Evolutionary conservation across 2,113 vertebrate genomes (phyloP).

Genomic region (Myxocyprinus asiaticus): DNA sequence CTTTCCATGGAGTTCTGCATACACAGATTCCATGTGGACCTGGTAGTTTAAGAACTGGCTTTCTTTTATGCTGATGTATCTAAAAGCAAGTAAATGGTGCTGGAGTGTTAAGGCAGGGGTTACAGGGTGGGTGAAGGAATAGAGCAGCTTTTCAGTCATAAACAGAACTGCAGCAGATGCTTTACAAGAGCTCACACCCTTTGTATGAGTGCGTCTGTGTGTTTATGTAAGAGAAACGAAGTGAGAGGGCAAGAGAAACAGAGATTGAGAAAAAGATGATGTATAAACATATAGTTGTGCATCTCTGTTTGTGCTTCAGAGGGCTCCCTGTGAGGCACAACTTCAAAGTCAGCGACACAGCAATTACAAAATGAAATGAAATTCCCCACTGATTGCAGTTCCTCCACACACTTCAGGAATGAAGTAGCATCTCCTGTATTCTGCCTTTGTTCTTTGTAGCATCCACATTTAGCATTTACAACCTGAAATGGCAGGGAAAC

Average conservation of each 20-base stretch:
- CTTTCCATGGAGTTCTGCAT: too few species aligned
- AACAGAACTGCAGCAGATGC: neutral
- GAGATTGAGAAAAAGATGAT: too few species aligned
- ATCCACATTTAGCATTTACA: neutral
- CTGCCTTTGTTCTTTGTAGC: conserved; percentile 25
- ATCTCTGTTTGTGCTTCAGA: neutral
- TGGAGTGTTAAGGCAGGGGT: neutral
- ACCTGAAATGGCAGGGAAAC: neutral
- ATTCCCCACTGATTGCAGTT: conserved; percentile 10
- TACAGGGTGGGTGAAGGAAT: neutral
- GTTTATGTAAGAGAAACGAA: conserved; percentile 6
- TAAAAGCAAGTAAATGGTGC: neutral
- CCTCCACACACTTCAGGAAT: neutral
- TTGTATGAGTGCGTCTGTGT: neutral
- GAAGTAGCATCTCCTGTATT: neutral
- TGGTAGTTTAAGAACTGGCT: too few species aligned
- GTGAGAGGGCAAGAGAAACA: neutral
- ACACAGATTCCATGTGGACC: too few species aligned
- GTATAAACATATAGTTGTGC: conserved; percentile 1
- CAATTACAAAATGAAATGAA: conserved; percentile 10
- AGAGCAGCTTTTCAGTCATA: conserved; percentile 9
- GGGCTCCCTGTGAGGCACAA: conserved; percentile 15
- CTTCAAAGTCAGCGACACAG: conserved; percentile 15
- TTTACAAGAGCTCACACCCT: neutral
- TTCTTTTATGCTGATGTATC: neutral